Conservation (phyloP, 1,140 invertebrate genomes). For the Zaprionus nigranus region DNA sequence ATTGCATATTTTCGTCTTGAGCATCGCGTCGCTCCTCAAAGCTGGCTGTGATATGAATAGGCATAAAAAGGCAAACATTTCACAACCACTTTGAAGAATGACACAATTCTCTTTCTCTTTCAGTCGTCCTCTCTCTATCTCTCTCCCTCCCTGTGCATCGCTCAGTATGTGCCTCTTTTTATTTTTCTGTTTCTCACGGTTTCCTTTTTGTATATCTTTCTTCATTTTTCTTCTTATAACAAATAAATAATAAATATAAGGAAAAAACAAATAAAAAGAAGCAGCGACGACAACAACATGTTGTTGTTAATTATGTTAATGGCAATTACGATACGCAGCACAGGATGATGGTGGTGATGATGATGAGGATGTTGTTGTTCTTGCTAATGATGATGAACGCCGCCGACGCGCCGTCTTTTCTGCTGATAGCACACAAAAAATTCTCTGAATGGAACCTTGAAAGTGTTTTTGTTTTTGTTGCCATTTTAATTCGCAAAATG, state of each 20-base stretch:
- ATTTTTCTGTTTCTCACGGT: constrained; percentile 53
- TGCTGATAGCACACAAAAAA: constrained; percentile 36
- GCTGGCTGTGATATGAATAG: constrained; percentile 94
- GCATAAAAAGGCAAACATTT: constrained; percentile 87
- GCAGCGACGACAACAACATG: constrained; percentile 39
- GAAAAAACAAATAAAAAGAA: constrained; percentile 38
- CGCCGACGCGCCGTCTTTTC: background rate
- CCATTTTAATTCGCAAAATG: constrained; percentile 26
- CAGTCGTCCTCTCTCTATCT: background rate
- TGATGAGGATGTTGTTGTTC: constrained; percentile 21
- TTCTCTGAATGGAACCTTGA: constrained; percentile 32
- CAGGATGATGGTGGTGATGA: constrained; percentile 7
- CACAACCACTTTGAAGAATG: constrained; percentile 91
- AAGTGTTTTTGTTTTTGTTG: constrained; percentile 2
- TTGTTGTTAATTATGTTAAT: constrained; percentile 53
- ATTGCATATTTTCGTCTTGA: constrained; percentile 48
- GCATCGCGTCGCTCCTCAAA: constrained; percentile 90
- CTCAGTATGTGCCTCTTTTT: background rate
- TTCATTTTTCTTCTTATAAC: constrained; percentile 30
- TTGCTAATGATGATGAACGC: background rate
- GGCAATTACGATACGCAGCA: constrained; percentile 1
- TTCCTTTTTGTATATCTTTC: constrained; percentile 34
- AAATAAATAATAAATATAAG: constrained; percentile 56
- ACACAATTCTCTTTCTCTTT: constrained; percentile 68
- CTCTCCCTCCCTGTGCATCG: background rate